These are phyloP conservation scores for Oxyscelio sp. DNA, from an alignment of 2,888 invertebrate genomes.

Conservation along the genomic window DNA sequence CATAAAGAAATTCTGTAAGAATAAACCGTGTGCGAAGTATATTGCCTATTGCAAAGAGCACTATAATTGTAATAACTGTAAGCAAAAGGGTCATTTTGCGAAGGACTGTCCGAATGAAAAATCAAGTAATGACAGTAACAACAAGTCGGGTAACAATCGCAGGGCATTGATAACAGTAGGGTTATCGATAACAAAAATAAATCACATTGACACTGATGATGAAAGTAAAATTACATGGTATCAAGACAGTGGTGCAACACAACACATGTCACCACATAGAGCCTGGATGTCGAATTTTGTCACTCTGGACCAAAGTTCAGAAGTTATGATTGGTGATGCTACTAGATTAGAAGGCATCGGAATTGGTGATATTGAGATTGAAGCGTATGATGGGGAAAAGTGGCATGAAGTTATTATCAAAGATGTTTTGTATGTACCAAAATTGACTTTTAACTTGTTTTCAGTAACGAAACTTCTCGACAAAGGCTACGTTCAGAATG, in stretches of 20 bases:
- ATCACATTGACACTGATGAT: neutral
- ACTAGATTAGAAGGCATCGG: conserved; percentile 77
- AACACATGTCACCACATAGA: conserved; percentile 44
- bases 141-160: neutral
- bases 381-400: conserved; percentile 77
- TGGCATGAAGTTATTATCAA: conserved; percentile 74
- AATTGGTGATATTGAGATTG: conserved; percentile 76
- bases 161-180: conserved; percentile 25
- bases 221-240: conserved; percentile 35
- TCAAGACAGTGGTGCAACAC: conserved; percentile 47
- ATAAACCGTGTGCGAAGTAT: conserved; percentile 35
- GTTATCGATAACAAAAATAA: neutral
- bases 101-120: conserved; percentile 23
- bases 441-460: conserved; percentile 77
- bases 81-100: conserved; percentile 32
- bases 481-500: conserved; percentile 78
- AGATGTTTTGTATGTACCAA: conserved; percentile 70
- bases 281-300: conserved; percentile 28
- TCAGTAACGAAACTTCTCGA: conserved; percentile 78
- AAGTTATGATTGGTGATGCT: conserved; percentile 73
- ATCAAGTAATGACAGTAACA: too few species aligned
- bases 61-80: conserved; percentile 27
- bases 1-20: conserved; percentile 20
- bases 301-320: neutral
- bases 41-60: conserved; percentile 25